Conservation (phyloP, 2,797 vertebrate genomes). For the Spheniscus humboldti region DNA sequence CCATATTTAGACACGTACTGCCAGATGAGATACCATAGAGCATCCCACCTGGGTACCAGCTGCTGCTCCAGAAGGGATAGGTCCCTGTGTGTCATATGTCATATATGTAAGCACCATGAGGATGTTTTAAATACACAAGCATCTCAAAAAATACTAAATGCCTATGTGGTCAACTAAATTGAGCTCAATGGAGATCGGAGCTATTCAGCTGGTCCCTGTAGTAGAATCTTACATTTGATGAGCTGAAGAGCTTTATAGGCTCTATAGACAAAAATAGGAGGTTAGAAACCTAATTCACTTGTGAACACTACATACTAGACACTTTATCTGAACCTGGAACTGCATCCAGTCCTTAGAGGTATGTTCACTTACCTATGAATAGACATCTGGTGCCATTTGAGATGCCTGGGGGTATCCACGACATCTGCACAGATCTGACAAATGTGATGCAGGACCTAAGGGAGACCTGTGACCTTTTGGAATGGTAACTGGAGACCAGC, state of each 20-base stretch:
- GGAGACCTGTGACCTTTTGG: slow-evolving; percentile 13
- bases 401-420: neutral
- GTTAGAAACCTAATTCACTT: neutral
- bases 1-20: neutral
- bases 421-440: neutral
- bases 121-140: neutral
- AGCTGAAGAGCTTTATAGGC: neutral
- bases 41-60: neutral
- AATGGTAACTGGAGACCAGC: neutral
- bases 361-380: neutral
- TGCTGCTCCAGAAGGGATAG: neutral
- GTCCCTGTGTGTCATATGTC: neutral
- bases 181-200: neutral
- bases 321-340: neutral
- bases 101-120: neutral
- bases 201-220: neutral
- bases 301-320: neutral
- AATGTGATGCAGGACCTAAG: neutral
- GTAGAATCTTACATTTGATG: neutral
- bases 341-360: neutral
- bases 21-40: neutral
- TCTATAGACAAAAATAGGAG: neutral
- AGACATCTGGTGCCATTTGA: neutral
- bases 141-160: neutral
- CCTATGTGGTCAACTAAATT: neutral